Conservation (phyloP, 2,888 invertebrate species). For the Drosophila dives region DNA sequence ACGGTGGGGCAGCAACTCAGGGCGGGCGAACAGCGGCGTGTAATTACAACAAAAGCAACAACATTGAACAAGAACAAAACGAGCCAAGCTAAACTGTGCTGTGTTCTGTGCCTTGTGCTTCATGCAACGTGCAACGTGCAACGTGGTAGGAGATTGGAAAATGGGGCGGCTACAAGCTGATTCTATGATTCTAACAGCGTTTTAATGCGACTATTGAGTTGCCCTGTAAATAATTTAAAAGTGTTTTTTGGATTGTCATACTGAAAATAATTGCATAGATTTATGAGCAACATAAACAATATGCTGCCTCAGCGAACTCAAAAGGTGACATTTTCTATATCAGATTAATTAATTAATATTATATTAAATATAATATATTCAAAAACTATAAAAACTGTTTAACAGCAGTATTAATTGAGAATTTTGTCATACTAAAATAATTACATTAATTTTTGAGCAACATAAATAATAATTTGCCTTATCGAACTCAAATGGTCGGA, state of each 20-base stretch:
- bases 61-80: conserved; percentile 71
- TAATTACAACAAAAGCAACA: conserved; percentile 81
- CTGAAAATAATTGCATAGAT: neutral
- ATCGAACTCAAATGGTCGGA: neutral
- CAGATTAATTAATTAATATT: too few relatives aligned
- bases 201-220: neutral
- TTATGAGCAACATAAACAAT: neutral
- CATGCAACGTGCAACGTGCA: conserved; percentile 1
- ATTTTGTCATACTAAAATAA: too few relatives aligned
- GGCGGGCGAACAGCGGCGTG: conserved; percentile 70
- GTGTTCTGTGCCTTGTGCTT: neutral
- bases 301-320: neutral
- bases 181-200: neutral
- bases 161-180: conserved; percentile 19
- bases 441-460: too few relatives aligned
- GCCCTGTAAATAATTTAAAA: conserved; percentile 2
- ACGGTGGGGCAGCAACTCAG: conserved; percentile 52
- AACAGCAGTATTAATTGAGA: too few relatives aligned
- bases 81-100: conserved; percentile 57
- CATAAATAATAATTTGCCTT: too few relatives aligned
- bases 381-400: too few relatives aligned
- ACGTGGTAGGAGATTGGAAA: conserved; percentile 23
- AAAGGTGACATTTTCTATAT: too few relatives aligned
- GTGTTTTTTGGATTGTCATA: neutral
- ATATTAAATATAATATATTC: too few relatives aligned